Evolutionary conservation across 1,140 invertebrate genomes (phyloP), one percentile per base, ranked within the genome.

Genomic region (Zaprionus capensis): DNA sequence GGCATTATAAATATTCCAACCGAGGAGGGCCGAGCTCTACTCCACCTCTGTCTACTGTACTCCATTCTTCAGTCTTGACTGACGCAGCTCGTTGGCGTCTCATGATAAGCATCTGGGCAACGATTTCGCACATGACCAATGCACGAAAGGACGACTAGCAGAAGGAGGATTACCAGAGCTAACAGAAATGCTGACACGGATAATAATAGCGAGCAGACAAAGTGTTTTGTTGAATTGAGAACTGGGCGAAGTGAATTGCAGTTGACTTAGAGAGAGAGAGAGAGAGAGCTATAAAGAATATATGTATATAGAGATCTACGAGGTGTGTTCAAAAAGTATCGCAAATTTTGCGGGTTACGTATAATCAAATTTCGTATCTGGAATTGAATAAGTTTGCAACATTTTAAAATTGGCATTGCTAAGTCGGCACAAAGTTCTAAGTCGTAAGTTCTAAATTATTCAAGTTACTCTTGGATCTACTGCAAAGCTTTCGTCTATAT

Each of bases 1-100:
- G 79, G 80, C 80, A 83, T 87, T 91, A 91, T 91, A 91, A 91
- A 91, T 91, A 91, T 83, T 70, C 78, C 55, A 72, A 44, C 59
- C 34, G 17, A 51, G 71, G 12, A 38, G 26, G 26, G 24, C 56
- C 46, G 51, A 53, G 62, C 22, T 44, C 49, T 11, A 24, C 61
- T 63, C 69, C 46, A 22, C 9, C 28, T 15, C 17, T 5, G n/a
- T 11, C 14, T 17, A 11, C 31, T 34, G 2, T 31, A 9, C 31
- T 34, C 9, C 31, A 34, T 9, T 34, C 31, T 34, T 34, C 31
- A 34, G 3, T 15, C 46, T 34, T 26, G 49, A 31, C 34, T 61
- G 65, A 65, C 78, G 38, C 65, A 46, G 41, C 41, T 53, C 51
- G 56, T 38, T 77, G 71, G 44, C 62, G 59, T 78, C 79, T 69